Conservation (phyloP, 2,888 invertebrate genomes). For the Pelosia muscerda region DNA sequence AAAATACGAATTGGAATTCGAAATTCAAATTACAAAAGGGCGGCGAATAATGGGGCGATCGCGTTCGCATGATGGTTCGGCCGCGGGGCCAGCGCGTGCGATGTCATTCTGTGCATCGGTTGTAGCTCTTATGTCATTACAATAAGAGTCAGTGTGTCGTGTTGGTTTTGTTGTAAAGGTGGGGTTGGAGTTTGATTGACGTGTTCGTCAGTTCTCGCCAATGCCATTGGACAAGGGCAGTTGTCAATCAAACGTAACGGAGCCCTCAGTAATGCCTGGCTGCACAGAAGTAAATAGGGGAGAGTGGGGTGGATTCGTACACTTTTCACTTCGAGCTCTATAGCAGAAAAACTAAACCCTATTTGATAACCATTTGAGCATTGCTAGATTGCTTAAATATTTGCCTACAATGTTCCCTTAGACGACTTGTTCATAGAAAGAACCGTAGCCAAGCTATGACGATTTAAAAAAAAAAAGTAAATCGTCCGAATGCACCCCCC, state of each 20-base stretch:
- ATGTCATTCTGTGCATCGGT: constrained; percentile 62
- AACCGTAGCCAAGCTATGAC: too few species aligned
- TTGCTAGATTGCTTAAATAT: too few species aligned
- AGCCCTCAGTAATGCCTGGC: constrained; percentile 79
- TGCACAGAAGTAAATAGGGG: constrained; percentile 59
- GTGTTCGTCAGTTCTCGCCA: constrained; percentile 92
- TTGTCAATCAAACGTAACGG: constrained; percentile 91
- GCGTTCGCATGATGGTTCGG: constrained; percentile 82
- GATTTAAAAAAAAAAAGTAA: too few species aligned
- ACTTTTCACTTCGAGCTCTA: too few species aligned
- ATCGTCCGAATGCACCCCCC: too few species aligned
- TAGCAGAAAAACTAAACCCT: too few species aligned
- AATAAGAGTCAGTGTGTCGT: constrained; percentile 65
- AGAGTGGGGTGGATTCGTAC: too few species aligned
- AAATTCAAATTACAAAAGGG: constrained; percentile 87
- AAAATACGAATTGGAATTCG: constrained; percentile 87
- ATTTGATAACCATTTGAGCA: too few species aligned
- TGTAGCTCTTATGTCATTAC: constrained; percentile 43
- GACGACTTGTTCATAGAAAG: too few species aligned
- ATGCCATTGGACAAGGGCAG: constrained; percentile 92
- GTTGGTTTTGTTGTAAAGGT: constrained; percentile 60
- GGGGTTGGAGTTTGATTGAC: constrained; percentile 89
- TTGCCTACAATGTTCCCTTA: too few species aligned
- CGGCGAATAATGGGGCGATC: constrained; percentile 86
- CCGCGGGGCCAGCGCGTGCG: constrained; percentile 69